Conservation (phyloP, 30 jellyfish, hydroid and myxozoan species). For the Kudoa iwatai region DNA sequence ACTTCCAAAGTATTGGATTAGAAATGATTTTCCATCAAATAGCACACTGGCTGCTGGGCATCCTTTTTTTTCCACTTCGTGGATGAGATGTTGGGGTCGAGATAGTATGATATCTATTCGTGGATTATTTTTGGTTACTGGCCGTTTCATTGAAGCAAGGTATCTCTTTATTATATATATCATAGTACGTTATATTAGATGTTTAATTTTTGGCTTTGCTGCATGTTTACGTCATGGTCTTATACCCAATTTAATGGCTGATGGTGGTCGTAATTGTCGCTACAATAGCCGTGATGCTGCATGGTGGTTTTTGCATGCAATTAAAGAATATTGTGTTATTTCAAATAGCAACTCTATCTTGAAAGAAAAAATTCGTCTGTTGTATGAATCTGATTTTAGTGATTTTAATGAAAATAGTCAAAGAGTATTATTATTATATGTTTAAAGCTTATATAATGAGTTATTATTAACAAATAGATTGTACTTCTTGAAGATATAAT, state of each 20-base stretch:
- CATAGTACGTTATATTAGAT: too few relatives aligned
- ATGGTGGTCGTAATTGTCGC: constrained; percentile 19
- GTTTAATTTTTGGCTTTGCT: constrained; percentile 39
- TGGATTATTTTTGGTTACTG: constrained; percentile 60
- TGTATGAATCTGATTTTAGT: constrained; percentile 43
- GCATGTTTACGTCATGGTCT: constrained; percentile 82
- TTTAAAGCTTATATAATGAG: constrained; percentile 5
- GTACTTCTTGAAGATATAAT: constrained; percentile 25
- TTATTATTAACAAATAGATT: not conserved
- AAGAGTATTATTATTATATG: constrained; percentile 4
- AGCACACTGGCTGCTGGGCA: constrained; percentile 89
- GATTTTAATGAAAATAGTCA: too few relatives aligned
- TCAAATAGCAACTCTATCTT: constrained; percentile 13
- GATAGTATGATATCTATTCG: constrained; percentile 51
- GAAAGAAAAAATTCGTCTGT: constrained; percentile 10
- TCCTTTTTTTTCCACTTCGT: constrained; percentile 58
- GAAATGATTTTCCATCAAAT: too few relatives aligned
- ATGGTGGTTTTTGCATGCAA: constrained; percentile 89
- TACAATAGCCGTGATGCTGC: constrained; percentile 75
- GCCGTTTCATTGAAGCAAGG: constrained; percentile 50
- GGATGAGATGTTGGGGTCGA: constrained; percentile 94
- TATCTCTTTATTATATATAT: constrained; percentile 2
- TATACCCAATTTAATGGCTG: constrained; percentile 36
- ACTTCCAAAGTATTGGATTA: too few relatives aligned
- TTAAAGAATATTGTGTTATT: constrained; percentile 28